Evolutionary conservation across 2,888 invertebrate species (phyloP), one percentile per base, ranked within the genome.

Genomic region (Anticlea derivata): DNA sequence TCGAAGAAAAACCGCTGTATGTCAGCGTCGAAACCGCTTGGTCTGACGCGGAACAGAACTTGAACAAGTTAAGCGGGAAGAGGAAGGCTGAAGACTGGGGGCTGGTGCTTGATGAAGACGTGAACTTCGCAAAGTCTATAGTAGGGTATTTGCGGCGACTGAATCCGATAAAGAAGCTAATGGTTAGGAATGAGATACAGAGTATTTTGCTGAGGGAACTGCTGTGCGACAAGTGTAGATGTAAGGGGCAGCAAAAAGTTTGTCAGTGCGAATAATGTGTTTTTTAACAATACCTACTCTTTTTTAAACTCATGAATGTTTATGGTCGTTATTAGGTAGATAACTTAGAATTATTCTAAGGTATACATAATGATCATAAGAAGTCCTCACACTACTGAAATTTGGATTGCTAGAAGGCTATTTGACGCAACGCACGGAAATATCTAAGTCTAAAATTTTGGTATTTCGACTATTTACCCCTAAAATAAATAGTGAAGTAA

Each of bases 171-270:
- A 63, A 61, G 31, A 72, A 72, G 20, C 31, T 72, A 7, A 47
- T 72, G 26, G 67, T 72, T 0, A 59, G 72, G 3, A 72, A 70
- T 50, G 73, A 72, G 31, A 69, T 72, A 23, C 72, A 72, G 27
- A 69, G 12, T 13, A 48, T 72, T 10, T 43, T 72, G 44, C 44
- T 72, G 5, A 58, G 62, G 1, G 73, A 72, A 27, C 51, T 65
- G 12, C 37, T 70, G n/a, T 70, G 70, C 50, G 62, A 58, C 1
- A 59, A 64, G 12, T 70, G 69, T 43, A 56, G 52, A 10, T 50
- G 43, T 12, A 31, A 31, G n/a, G 50, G 43, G 0, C 38, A 31
- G 12, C 20, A 31, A 12, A 47, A 37, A 10, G 26, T 10, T 8
- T 50, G 49, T 6, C 29, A 35, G 10, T 50, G 50, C 17, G 31